A percentile compares a stretch with the other conserved stretches of the same genome.
phyloP scores from a whole-genome alignment of 2,888 invertebrate genomes.

The Rhingia campestris region DNA sequence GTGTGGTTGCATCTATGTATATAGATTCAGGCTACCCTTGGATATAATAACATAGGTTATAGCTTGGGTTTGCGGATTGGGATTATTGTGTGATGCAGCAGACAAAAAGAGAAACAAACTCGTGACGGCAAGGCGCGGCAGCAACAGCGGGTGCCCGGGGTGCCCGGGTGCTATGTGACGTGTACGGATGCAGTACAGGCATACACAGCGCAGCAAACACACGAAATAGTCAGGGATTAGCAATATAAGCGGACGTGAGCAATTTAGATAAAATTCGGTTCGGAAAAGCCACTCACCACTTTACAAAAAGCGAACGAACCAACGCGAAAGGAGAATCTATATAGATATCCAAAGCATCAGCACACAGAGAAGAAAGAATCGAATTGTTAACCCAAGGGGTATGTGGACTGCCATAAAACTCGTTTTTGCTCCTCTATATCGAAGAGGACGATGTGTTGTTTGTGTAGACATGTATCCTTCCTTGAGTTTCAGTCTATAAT shows the following conservation, averaged over 20 bases:
- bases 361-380: constrained; percentile 50
- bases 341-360: neutral
- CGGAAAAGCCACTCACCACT: constrained; percentile 73
- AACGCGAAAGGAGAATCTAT: constrained; percentile 16
- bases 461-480: neutral
- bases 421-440: constrained; percentile 31
- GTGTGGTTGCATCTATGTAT: constrained; percentile 12
- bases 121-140: neutral
- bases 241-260: constrained; percentile 74
- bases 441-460: constrained; percentile 30
- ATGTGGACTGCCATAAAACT: constrained; percentile 65
- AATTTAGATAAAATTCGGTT: constrained; percentile 74
- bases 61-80: constrained; percentile 55
- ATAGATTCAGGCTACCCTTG: constrained; percentile 8
- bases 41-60: constrained; percentile 56
- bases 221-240: constrained; percentile 74
- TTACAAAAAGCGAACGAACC: constrained; percentile 47
- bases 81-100: constrained; percentile 67
- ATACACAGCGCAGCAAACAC: constrained; percentile 36
- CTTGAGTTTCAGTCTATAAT: constrained; percentile 60
- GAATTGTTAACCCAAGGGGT: constrained; percentile 66
- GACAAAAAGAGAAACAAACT: constrained; percentile 52
- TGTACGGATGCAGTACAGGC: constrained; percentile 59
- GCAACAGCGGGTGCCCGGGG: neutral
- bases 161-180: constrained; percentile 35